These are phyloP conservation scores for Excalfactoria chinensis DNA, from an alignment of 2,113 vertebrate species.

Conservation along the genomic window DNA sequence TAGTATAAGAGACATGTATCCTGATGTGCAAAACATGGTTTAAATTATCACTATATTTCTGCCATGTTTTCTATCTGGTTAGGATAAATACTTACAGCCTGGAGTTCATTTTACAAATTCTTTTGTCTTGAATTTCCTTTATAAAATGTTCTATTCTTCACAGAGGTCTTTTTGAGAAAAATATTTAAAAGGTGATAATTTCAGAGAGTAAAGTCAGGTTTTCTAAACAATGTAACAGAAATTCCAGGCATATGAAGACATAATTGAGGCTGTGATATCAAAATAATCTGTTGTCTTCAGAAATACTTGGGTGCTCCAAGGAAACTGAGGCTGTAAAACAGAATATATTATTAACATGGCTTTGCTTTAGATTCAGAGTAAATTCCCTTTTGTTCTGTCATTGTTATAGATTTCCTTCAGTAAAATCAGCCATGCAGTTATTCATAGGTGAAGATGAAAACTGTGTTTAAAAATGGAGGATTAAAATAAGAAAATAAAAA, in stretches of 20 bases:
- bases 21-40: fast-evolving
- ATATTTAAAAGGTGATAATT: background rate
- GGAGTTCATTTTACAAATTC: background rate
- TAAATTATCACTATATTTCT: background rate
- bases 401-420: slow-evolving; percentile 44
- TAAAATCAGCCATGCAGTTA: slow-evolving; percentile 50
- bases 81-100: background rate
- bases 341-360: slow-evolving; percentile 28
- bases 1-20: background rate
- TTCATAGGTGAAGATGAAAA: slow-evolving; percentile 20
- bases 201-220: background rate
- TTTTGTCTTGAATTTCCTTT: background rate
- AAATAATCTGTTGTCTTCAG: background rate
- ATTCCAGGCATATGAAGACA: background rate
- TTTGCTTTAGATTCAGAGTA: slow-evolving; percentile 19
- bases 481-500: slow-evolving; percentile 38
- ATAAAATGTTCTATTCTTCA: background rate
- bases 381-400: slow-evolving; percentile 40
- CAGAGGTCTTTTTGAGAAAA: background rate
- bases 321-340: slow-evolving; percentile 20
- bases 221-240: background rate
- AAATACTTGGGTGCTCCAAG: background rate
- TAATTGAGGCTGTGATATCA: background rate
- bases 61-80: background rate
- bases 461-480: slow-evolving; percentile 23